Evolutionary conservation across 2,797 vertebrate genomes (phyloP).

Genomic region (Otus scops): DNA sequence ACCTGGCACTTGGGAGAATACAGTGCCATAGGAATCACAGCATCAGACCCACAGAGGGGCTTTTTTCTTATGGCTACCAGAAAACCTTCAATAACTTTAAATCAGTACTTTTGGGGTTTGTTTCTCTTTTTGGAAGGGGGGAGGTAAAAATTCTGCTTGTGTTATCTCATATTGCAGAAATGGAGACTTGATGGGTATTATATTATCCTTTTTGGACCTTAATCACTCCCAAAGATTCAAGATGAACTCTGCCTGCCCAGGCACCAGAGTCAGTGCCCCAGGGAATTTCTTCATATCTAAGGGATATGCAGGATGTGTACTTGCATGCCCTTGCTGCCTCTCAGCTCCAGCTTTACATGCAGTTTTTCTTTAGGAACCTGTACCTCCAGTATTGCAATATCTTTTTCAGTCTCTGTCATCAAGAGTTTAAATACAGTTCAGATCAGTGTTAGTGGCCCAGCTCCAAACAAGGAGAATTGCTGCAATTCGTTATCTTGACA

Average conservation of each 20-base stretch:
- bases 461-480: conserved; percentile 46
- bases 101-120: background rate
- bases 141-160: background rate
- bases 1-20: background rate
- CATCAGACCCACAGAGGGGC: background rate
- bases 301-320: conserved; percentile 60
- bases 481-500: conserved; percentile 65
- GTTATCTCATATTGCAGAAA: background rate
- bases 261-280: conserved; percentile 5
- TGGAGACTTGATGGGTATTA: background rate
- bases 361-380: conserved; percentile 60
- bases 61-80: background rate
- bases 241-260: conserved; percentile 55
- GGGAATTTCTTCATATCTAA: conserved; percentile 62
- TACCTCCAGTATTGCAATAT: conserved; percentile 66
- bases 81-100: background rate
- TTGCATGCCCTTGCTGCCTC: conserved; percentile 56
- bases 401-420: conserved; percentile 57
- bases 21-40: background rate
- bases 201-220: conserved; percentile 3
- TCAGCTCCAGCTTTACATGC: conserved; percentile 12
- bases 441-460: conserved; percentile 55
- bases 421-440: conserved; percentile 66
- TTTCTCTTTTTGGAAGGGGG: background rate
- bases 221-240: background rate